Base-by-base conservation (phyloP, 2,113 vertebrate species). In the Oryzias melastigma region DNA sequence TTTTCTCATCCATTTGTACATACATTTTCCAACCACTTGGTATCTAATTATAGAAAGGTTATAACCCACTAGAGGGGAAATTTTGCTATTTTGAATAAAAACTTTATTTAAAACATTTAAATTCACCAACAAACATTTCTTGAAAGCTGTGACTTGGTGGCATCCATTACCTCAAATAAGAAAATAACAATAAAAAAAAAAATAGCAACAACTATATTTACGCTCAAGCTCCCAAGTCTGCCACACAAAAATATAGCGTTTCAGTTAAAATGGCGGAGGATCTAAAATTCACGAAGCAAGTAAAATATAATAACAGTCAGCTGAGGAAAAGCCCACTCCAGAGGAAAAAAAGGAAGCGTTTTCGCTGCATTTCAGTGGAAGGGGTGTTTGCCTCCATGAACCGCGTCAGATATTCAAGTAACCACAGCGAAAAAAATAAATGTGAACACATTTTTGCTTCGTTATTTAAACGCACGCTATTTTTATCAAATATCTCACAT, bases 241-340 rank as follows among this genome's bases (percentile, higher is more conserved):
- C 51, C 16, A 44, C 17, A 56, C 35, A 54, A 75, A 77, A 78
- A 65, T 56, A 73, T 63, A 56, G 60, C 68, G 79, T 74, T 80
- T 87, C 57, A 79, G 62, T 64, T 85, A 90, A 92, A 90, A 92
- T 92, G 91, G 91, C 89, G 91, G 88, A 88, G 80, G 72, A 73
- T 73, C 45, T 77, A 65, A 81, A 81, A 80, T 64, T 76, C 62
- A 66, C 69, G 53, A 82, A 55, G 67, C 44, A 58, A 27, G 64
- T 66, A 77, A 62, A 18, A 47, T 8, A 10, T 18, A 54, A 50
- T 55, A 62, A 52, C 76, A 68, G 67, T 73, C 55, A 71, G 63
- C 51, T 79, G 83, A 81, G 29, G 58, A 61, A 41, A n/a, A 18
- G 64, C 51, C 73, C 14, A 69, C 55, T 70, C 62, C 50, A 70